phyloP scores from a whole-genome alignment of 2,888 invertebrate species.

The Homarus gammarus region DNA sequence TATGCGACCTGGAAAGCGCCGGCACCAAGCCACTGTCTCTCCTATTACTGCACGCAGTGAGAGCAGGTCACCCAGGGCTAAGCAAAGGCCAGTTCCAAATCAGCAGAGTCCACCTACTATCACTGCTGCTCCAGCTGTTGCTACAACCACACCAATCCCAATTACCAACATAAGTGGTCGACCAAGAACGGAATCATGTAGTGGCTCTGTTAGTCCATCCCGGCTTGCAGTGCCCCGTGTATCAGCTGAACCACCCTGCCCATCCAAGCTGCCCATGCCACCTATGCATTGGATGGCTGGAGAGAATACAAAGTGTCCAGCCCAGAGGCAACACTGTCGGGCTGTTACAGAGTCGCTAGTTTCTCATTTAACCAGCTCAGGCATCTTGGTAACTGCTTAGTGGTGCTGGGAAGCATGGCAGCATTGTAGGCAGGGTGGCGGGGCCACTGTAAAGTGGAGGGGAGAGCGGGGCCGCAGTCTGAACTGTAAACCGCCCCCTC shows the following conservation, averaged over 20 bases:
- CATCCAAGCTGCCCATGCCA: constrained; percentile 70
- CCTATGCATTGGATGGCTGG: constrained; percentile 69
- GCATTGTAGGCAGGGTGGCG: constrained; percentile 66
- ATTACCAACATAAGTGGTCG: constrained; percentile 16
- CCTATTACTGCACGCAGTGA: constrained; percentile 69
- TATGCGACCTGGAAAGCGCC: constrained; percentile 63
- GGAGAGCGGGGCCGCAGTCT: constrained; percentile 66
- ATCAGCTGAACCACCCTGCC: constrained; percentile 74
- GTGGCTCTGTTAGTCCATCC: constrained; percentile 69
- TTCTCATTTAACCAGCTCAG: constrained; percentile 60
- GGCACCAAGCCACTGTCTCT: constrained; percentile 60
- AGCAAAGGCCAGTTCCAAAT: constrained; percentile 51
- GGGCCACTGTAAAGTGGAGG: constrained; percentile 55
- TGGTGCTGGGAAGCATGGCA: constrained; percentile 60
- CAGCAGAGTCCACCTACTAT: constrained; percentile 57
- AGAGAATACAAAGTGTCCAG: constrained; percentile 41
- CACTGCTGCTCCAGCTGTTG: constrained; percentile 49
- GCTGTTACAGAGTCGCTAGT: constrained; percentile 66
- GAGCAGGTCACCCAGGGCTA: constrained; percentile 69
- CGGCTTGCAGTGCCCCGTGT: constrained; percentile 73
- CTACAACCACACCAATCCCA: constrained; percentile 24
- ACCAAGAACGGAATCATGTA: constrained; percentile 38
- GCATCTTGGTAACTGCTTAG: constrained; percentile 71
- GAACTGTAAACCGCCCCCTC: constrained; percentile 52
- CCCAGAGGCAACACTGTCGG: constrained; percentile 69